Conservation (phyloP, 2,888 invertebrate genomes). For the Acleris literana region DNA sequence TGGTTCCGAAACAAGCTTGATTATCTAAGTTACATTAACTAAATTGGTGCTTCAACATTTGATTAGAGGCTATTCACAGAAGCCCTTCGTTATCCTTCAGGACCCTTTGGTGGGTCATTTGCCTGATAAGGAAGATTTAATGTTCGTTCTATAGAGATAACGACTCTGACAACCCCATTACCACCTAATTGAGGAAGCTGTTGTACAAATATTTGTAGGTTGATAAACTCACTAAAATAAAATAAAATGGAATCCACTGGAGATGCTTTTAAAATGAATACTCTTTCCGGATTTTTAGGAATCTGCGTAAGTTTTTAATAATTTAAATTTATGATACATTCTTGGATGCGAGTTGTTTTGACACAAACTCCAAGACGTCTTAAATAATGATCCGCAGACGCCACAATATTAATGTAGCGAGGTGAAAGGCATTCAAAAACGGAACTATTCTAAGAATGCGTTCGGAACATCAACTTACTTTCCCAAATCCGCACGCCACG, state of each 20-base stretch:
- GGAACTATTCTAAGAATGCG: slow-evolving; percentile 55
- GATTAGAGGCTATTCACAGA: neutral
- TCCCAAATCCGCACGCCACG: slow-evolving; percentile 62
- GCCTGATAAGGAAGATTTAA: slow-evolving; percentile 30
- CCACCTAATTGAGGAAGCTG: slow-evolving; percentile 33
- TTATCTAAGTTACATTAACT: neutral
- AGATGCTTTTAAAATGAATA: neutral
- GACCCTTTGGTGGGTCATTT: slow-evolving; percentile 14
- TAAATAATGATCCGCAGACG: slow-evolving; percentile 43
- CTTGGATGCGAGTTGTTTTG: slow-evolving; percentile 25
- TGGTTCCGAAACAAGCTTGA: neutral
- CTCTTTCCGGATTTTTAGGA: no score
- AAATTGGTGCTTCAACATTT: slow-evolving; percentile 1
- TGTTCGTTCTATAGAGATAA: slow-evolving; percentile 9
- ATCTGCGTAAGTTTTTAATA: neutral
- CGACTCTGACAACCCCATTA: slow-evolving; percentile 11
- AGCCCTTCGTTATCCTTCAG: neutral
- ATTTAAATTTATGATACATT: slow-evolving; percentile 16
- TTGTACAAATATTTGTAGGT: slow-evolving; percentile 15
- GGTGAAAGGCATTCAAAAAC: slow-evolving; percentile 58
- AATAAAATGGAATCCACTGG: neutral
- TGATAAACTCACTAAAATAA: neutral
- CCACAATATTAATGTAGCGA: slow-evolving; percentile 45
- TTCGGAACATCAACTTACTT: slow-evolving; percentile 60
- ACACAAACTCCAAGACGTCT: slow-evolving; percentile 39